Base-by-base conservation (phyloP, 2,797 vertebrate genomes). In the Megalops cyprinoides region DNA sequence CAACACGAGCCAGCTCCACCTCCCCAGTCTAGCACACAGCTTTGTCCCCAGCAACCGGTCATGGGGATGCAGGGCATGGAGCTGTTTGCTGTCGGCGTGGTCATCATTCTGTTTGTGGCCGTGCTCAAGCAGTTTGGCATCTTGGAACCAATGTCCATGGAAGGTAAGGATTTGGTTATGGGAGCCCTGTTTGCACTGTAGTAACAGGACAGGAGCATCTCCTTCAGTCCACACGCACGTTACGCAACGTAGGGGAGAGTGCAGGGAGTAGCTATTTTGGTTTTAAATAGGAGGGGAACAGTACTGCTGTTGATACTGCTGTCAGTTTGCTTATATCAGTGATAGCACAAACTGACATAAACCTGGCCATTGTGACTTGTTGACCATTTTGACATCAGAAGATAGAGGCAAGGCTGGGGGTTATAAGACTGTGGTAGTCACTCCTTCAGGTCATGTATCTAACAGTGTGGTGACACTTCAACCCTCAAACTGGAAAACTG, bases 61-160 rank as follows among this genome's bases (percentile, higher is more conserved):
- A 96, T 97, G 96, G 95, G 85, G 69, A 86, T 96, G 86, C 95
- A 96, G 69, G 97, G 96, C 82, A 98, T 99, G 97, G 97, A 98
- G 89, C 84, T 98, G 49, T 95, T 97, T 42, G 97, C 97, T 20
- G 92, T 98, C 82, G 92, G 89, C 1, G 97, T 97, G 84, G 95
- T 98, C 82, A 92, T 96, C 46, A 89, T 96, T 84, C 93, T 98
- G 55, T 97, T 97, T 93, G 86, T 95, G 88, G 92, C 97, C 0
- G 95, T 98, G 76, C 96, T 98, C 87, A 98, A 97, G 90, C 97
- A 99, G 93, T 98, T 98, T 86, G 96, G 97, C 82, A 94, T 97
- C 86, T 93, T 96, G 93, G 97, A 98, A 67, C 95, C 97, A 44
- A 92, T 97, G 90, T 96, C 96, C 1, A 87, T 94, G 85, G 96